phyloP scores from a whole-genome alignment of 30 jellyfish, hydroid and myxozoan genomes.

The Aurelia aurita region DNA sequence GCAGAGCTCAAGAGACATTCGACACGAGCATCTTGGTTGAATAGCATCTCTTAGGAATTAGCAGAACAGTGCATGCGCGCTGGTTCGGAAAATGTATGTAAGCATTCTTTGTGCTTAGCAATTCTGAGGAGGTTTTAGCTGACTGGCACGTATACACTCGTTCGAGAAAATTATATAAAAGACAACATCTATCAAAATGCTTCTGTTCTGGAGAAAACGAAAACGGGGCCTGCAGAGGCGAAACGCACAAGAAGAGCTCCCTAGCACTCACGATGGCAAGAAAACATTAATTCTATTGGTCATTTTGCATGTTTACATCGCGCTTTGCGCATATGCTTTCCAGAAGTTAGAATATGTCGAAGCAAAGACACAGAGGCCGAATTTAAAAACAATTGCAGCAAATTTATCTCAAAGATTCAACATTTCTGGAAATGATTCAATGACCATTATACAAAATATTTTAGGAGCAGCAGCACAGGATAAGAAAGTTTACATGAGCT shows the following conservation, averaged over 20 bases:
- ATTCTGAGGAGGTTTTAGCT: too few relatives aligned
- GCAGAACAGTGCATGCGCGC: too few relatives aligned
- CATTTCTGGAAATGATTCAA: conserved; percentile 7
- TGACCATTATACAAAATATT: conserved; percentile 5
- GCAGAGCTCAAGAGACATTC: too few relatives aligned
- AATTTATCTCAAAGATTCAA: conserved; percentile 29
- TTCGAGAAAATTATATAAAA: too few relatives aligned
- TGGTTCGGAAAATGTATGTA: too few relatives aligned
- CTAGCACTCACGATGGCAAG: conserved; percentile 25
- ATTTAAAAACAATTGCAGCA: conserved; percentile 27
- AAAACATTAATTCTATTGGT: conserved; percentile 41
- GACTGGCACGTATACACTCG: too few relatives aligned
- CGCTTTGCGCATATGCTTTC: conserved; percentile 56
- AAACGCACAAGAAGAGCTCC: not conserved
- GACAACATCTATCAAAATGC: conserved; percentile 37
- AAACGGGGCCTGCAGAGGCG: conserved; percentile 4
- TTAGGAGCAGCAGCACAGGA: conserved; percentile 52
- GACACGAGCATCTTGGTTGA: too few relatives aligned
- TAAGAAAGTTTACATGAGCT: conserved; percentile 34
- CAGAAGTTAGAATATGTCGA: conserved; percentile 50
- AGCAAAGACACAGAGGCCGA: conserved; percentile 23
- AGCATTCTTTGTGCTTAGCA: too few relatives aligned
- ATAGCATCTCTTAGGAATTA: too few relatives aligned
- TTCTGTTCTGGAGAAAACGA: conserved; percentile 65
- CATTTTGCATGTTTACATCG: conserved; percentile 61